phyloP scores from a whole-genome alignment of 1,140 invertebrate genomes.

The Pseudomyrmex concolor region DNA sequence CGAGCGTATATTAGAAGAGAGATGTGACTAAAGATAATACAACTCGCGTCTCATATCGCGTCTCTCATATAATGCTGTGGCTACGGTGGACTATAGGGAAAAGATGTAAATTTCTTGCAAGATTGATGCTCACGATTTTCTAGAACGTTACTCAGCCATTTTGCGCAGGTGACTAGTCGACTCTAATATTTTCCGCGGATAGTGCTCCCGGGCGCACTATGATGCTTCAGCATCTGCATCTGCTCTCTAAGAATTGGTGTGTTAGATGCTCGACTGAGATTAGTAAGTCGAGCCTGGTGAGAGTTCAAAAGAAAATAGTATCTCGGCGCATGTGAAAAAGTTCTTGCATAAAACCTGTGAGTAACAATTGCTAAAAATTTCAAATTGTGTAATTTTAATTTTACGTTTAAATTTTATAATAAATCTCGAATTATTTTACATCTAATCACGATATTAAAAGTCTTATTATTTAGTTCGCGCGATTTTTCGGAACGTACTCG shows the following conservation, averaged over 20 bases:
- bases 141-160: constrained; percentile 43
- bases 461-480: not conserved
- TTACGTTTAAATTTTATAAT: not conserved
- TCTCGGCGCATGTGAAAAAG: not conserved
- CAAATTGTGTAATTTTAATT: not conserved
- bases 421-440: not conserved
- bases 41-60: constrained; percentile 16
- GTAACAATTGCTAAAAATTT: not conserved
- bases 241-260: constrained; percentile 44
- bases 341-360: not conserved
- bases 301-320: constrained; percentile 2
- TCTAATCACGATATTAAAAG: not conserved
- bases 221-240: constrained; percentile 46
- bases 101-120: constrained; percentile 38
- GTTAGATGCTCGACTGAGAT: constrained; percentile 15
- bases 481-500: not conserved
- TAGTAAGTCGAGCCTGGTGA: not conserved
- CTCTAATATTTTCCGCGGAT: constrained; percentile 72
- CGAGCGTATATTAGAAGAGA: not conserved
- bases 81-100: not conserved
- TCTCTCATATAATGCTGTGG: constrained; percentile 6
- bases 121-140: constrained; percentile 50
- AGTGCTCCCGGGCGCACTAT: constrained; percentile 53
- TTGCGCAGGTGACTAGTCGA: constrained; percentile 67
- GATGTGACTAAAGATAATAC: constrained; percentile 6